Evolutionary conservation across 2,113 vertebrate genomes (phyloP).

Genomic region (Ochotona princeps): DNA sequence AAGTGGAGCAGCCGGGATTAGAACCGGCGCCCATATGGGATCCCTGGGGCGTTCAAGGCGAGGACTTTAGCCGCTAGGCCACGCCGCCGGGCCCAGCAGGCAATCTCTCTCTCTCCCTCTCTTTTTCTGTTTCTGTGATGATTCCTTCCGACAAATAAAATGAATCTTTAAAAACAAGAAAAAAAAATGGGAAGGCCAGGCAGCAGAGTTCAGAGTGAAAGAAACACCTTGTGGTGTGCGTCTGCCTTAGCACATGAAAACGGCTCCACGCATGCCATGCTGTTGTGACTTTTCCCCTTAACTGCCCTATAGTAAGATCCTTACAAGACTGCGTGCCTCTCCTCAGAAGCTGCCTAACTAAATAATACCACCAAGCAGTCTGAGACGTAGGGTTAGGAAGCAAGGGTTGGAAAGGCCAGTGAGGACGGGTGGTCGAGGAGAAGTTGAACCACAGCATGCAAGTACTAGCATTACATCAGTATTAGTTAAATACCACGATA

Average conservation of each 20-base stretch:
- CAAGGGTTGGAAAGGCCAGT: background rate
- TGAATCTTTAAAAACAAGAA: too few relatives aligned
- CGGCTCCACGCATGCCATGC: too few relatives aligned
- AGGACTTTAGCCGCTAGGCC: too few relatives aligned
- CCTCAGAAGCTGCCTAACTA: background rate
- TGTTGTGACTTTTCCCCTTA: background rate
- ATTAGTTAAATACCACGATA: background rate
- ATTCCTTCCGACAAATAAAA: too few relatives aligned
- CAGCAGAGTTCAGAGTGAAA: background rate
- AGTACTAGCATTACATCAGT: background rate
- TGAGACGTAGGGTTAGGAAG: background rate
- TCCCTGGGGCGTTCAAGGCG: too few relatives aligned
- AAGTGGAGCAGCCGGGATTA: too few relatives aligned
- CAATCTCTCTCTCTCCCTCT: too few relatives aligned
- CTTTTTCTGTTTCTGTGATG: too few relatives aligned
- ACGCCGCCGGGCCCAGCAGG: too few relatives aligned
- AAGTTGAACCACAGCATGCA: background rate
- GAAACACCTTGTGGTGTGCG: background rate
- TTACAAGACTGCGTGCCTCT: background rate
- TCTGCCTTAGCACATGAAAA: background rate
- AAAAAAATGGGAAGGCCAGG: background rate
- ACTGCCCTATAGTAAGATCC: background rate
- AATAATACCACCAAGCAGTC: background rate
- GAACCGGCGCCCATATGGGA: too few relatives aligned
- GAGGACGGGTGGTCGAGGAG: background rate